Conservation (phyloP, 2,113 vertebrate species). For the Nerophis ophidion region DNA sequence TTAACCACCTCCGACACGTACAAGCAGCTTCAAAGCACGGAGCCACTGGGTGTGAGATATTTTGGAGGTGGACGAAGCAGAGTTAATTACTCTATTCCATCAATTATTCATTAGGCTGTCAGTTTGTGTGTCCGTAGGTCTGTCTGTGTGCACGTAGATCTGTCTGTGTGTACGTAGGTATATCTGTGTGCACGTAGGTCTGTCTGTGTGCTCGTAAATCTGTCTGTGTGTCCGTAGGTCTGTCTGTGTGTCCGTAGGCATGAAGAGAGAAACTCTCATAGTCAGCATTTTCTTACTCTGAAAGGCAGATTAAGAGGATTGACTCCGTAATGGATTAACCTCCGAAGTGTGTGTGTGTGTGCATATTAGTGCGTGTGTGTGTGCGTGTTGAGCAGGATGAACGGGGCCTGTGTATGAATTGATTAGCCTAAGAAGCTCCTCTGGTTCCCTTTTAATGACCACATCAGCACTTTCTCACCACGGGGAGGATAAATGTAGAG, state of each 20-base stretch:
- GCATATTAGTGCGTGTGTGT: slow-evolving; percentile 12
- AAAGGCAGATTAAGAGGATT: slow-evolving; percentile 74
- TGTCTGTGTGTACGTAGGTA: slow-evolving; percentile 46
- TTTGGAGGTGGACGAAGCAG: slow-evolving; percentile 38
- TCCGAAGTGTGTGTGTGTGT: slow-evolving; percentile 54
- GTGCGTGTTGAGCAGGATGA: slow-evolving; percentile 52
- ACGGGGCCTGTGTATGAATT: slow-evolving; percentile 65
- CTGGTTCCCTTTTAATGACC: slow-evolving; percentile 65
- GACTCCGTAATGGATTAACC: slow-evolving; percentile 76
- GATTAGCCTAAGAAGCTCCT: slow-evolving; percentile 69
- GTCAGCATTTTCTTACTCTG: slow-evolving; percentile 71
- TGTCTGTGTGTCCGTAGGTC: slow-evolving; percentile 46
- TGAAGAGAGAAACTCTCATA: slow-evolving; percentile 59
- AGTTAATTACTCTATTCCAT: slow-evolving; percentile 73
- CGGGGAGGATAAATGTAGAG: slow-evolving; percentile 57
- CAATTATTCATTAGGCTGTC: slow-evolving; percentile 75
- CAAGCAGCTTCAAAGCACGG: slow-evolving; percentile 10
- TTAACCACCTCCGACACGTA: slow-evolving; percentile 43
- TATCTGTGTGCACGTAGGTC: slow-evolving; percentile 45
- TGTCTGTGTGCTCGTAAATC: too few species aligned
- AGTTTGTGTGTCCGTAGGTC: slow-evolving; percentile 45
- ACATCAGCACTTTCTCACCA: slow-evolving; percentile 69
- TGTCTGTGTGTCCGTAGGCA: slow-evolving; percentile 50
- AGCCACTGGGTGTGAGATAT: slow-evolving; percentile 31
- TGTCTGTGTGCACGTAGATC: slow-evolving; percentile 24